Conservation (phyloP, 2,797 vertebrate species). For the Coregonus sp. region DNA sequence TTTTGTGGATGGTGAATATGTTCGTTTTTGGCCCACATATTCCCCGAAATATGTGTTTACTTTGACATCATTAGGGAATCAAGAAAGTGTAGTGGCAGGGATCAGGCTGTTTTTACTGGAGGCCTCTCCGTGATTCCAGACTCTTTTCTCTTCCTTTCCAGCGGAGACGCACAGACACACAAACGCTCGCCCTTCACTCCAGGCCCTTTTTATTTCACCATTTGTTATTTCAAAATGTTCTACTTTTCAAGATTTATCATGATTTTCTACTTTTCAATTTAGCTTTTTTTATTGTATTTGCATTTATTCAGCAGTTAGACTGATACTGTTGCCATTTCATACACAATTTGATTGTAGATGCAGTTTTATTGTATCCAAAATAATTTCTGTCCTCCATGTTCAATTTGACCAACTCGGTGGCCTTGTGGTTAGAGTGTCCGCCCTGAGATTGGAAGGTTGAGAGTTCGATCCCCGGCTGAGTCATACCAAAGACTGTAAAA, state of each 20-base stretch:
- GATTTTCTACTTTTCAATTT: not conserved
- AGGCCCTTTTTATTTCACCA: not conserved
- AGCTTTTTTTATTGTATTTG: not conserved
- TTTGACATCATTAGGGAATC: not conserved
- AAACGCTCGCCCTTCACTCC: not conserved
- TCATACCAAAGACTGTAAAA: no score
- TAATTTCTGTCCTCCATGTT: not conserved
- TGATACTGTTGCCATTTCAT: not conserved
- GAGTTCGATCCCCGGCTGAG: no score
- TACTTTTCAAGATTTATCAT: not conserved
- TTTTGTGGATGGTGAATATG: no score
- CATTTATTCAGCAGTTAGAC: not conserved
- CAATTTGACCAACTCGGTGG: not conserved
- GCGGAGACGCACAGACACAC: constrained; percentile 28
- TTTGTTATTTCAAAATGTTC: not conserved
- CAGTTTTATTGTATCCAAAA: not conserved
- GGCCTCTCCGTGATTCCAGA: constrained; percentile 34
- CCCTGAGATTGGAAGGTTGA: no score
- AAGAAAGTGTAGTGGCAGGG: not conserved
- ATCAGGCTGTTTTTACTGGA: not conserved
- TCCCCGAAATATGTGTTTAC: no score
- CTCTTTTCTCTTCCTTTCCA: constrained; percentile 60
- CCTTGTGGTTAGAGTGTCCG: no score
- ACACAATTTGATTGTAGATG: not conserved
- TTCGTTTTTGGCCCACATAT: no score